These are phyloP conservation scores for Cygnus atratus DNA, from an alignment of 2,113 vertebrate genomes.

Conservation along the genomic window DNA sequence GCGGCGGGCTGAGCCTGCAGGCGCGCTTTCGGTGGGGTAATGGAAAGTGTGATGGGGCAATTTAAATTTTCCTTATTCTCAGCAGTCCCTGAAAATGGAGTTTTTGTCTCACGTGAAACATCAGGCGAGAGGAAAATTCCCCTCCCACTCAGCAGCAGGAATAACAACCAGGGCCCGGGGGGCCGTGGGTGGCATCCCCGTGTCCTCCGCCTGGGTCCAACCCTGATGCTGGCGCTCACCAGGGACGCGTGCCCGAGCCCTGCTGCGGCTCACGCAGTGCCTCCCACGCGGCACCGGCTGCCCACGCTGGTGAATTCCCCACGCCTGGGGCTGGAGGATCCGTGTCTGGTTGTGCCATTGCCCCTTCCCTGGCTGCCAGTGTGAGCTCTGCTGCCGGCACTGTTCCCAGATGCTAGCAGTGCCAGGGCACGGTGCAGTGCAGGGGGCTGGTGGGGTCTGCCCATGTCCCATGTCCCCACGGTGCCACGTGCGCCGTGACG, in stretches of 20 bases:
- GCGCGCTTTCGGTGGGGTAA: not conserved
- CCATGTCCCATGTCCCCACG: too few relatives aligned
- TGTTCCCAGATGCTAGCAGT: too few relatives aligned
- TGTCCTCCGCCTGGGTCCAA: accelerated
- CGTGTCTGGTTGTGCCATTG: too few relatives aligned
- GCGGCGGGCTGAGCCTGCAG: not conserved
- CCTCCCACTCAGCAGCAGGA: not conserved
- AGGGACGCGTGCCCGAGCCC: too few relatives aligned
- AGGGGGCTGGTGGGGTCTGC: not conserved
- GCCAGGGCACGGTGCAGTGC: too few relatives aligned
- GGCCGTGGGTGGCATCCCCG: not conserved
- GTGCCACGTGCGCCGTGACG: too few relatives aligned
- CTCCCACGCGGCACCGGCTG: accelerated
- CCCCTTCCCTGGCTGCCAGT: too few relatives aligned
- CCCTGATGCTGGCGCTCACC: too few relatives aligned
- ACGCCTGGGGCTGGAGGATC: too few relatives aligned
- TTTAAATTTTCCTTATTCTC: not conserved
- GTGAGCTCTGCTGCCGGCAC: not conserved
- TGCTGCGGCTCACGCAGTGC: not conserved
- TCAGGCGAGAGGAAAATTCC: not conserved
- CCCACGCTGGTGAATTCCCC: not conserved
- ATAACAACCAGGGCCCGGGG: accelerated
- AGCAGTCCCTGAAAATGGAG: not conserved
- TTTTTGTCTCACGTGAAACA: not conserved
- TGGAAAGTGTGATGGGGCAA: conserved; percentile 50